Conservation (phyloP, 2,797 vertebrate species). For the Muscicapa striata region DNA sequence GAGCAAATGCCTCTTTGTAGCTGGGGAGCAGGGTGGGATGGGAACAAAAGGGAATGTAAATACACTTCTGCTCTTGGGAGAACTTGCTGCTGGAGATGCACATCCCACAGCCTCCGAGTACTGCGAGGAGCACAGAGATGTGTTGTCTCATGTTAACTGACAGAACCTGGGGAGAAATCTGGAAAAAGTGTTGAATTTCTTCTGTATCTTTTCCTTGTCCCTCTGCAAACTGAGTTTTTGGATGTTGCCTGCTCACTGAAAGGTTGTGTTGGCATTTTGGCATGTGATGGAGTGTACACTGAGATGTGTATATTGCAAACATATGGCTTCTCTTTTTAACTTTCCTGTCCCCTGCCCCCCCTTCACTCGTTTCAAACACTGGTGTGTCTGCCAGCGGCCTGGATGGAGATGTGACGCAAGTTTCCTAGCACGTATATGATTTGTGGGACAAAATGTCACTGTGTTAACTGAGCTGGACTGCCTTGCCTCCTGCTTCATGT, state of each 20-base stretch:
- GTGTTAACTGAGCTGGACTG: conserved; percentile 34
- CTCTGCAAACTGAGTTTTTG: background rate
- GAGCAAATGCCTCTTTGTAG: background rate
- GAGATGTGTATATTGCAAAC: conserved; percentile 43
- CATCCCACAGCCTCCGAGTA: background rate
- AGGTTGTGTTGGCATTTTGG: background rate
- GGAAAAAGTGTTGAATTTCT: background rate
- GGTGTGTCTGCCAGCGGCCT: conserved; percentile 3
- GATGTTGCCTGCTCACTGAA: background rate
- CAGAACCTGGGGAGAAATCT: background rate
- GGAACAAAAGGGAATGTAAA: conserved; percentile 32
- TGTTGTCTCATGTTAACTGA: fast-evolving
- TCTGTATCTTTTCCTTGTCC: background rate
- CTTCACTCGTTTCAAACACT: conserved; percentile 1
- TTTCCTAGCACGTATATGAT: conserved; percentile 36
- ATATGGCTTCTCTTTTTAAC: conserved; percentile 48
- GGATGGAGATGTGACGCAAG: conserved; percentile 48
- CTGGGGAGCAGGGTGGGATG: background rate
- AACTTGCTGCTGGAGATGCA: background rate
- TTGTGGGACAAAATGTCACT: conserved; percentile 57
- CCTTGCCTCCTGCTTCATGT: background rate
- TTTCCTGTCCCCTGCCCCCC: background rate
- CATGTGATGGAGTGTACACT: background rate
- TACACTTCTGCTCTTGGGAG: background rate
- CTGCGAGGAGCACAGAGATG: background rate